phyloP scores from a whole-genome alignment of 2,888 invertebrate genomes.

The Chrysolina americana region DNA sequence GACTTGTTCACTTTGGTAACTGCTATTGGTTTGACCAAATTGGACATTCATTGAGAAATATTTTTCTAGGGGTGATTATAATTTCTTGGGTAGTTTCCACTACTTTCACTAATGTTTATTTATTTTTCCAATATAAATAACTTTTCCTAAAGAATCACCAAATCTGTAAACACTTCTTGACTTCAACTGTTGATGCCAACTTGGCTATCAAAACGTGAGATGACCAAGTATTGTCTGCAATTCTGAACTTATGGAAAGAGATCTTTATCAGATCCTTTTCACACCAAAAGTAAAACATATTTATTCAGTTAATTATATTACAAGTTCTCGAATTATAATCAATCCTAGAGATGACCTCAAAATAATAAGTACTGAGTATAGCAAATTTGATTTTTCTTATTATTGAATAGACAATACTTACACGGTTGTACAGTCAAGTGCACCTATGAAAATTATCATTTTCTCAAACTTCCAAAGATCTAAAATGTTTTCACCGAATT shows the following conservation, averaged over 20 bases:
- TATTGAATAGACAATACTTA: too few relatives aligned
- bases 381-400: too few relatives aligned
- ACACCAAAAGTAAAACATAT: too few relatives aligned
- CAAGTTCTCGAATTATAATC: too few relatives aligned
- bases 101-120: background rate
- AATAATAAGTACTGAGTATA: too few relatives aligned
- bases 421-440: background rate
- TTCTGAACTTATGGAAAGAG: too few relatives aligned
- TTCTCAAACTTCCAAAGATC: slow-evolving; percentile 6
- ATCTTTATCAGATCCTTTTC: too few relatives aligned
- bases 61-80: background rate
- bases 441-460: slow-evolving; percentile 8
- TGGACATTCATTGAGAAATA: background rate
- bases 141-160: too few relatives aligned
- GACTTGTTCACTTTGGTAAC: background rate
- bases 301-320: too few relatives aligned
- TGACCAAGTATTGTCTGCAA: too few relatives aligned
- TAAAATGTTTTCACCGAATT: slow-evolving; percentile 11
- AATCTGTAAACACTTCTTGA: background rate
- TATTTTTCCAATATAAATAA: background rate
- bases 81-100: background rate
- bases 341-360: too few relatives aligned
- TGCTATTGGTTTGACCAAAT: background rate
- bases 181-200: background rate
- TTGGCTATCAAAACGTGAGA: too few relatives aligned